phyloP scores from a whole-genome alignment of 1,140 invertebrate genomes.

The Doryteuthis pealeii region DNA sequence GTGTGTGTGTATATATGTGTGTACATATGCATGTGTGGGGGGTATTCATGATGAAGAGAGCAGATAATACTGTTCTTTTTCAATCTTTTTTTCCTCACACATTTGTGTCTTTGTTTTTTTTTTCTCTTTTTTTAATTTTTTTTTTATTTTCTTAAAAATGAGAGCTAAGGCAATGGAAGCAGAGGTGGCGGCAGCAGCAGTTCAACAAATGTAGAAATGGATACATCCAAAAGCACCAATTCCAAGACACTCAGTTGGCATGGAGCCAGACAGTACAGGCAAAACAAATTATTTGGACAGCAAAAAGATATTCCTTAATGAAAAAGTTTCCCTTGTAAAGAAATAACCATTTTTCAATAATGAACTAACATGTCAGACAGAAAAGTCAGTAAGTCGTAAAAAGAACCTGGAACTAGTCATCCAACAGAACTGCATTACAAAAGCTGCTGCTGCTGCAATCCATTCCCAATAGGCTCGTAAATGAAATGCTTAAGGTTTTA shows the following conservation, averaged over 20 bases:
- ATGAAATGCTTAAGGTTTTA: too few relatives aligned
- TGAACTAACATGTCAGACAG: not conserved
- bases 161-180: conserved; percentile 1
- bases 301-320: not conserved
- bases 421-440: conserved; percentile 9
- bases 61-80: too few relatives aligned
- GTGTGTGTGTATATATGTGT: too few relatives aligned
- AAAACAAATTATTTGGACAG: conserved; percentile 9
- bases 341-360: too few relatives aligned
- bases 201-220: conserved; percentile 3
- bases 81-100: too few relatives aligned
- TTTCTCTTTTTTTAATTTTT: too few relatives aligned
- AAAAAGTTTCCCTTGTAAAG: not conserved
- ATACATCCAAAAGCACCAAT: conserved; percentile 1
- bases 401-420: conserved; percentile 9
- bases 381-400: not conserved
- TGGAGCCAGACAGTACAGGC: conserved; percentile 1
- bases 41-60: too few relatives aligned
- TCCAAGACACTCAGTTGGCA: conserved; percentile 7
- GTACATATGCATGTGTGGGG: too few relatives aligned
- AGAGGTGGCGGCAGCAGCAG: conserved; percentile 1
- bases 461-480: too few relatives aligned
- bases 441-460: conserved; percentile 5
- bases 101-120: too few relatives aligned
- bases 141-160: not conserved